These are phyloP conservation scores for Bubo blakistoni DNA, from an alignment of 2,113 vertebrate genomes.

Conservation along the genomic window DNA sequence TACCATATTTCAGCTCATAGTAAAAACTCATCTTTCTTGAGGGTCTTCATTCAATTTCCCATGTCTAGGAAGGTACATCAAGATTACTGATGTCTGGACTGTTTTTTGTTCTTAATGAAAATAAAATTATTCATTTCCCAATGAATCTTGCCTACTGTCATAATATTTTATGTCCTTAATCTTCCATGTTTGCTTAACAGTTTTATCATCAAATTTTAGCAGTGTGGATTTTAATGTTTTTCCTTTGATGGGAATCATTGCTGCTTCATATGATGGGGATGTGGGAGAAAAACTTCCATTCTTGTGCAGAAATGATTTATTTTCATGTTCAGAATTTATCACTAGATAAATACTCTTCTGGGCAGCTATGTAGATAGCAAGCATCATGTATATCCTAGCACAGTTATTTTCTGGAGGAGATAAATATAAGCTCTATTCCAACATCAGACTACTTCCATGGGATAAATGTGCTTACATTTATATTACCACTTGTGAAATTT, in stretches of 20 bases:
- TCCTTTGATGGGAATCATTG: not conserved
- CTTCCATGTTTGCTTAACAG: not conserved
- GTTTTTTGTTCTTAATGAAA: not conserved
- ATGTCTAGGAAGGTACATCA: not conserved
- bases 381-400: not conserved
- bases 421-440: not conserved
- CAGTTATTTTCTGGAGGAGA: not conserved
- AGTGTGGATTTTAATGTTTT: not conserved
- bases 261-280: not conserved
- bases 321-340: not conserved
- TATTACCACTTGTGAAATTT: not conserved
- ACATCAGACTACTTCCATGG: not conserved
- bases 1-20: not conserved
- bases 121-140: not conserved
- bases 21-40: not conserved
- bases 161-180: not conserved
- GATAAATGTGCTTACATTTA: constrained; percentile 2
- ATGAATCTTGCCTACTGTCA: not conserved
- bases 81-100: not conserved
- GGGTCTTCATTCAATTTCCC: not conserved
- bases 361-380: not conserved
- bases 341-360: not conserved
- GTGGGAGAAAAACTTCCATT: not conserved
- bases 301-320: not conserved
- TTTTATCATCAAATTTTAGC: not conserved